phyloP scores from a whole-genome alignment of 2,888 invertebrate species.

The Andrena hattorfiana region DNA sequence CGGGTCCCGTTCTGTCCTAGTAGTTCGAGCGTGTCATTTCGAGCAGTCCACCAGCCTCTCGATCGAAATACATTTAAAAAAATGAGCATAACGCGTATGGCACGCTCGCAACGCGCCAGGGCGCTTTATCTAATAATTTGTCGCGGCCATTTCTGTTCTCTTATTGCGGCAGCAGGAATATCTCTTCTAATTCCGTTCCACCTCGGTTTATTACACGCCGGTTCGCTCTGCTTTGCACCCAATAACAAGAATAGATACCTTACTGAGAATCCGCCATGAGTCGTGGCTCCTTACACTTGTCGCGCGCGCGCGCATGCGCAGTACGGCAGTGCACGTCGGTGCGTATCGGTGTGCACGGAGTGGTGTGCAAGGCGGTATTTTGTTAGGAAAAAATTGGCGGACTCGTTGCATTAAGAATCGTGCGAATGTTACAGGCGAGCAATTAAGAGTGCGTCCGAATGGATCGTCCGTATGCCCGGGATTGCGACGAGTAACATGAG shows the following conservation, averaged over 20 bases:
- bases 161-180: slow-evolving; percentile 53
- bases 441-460: slow-evolving; percentile 40
- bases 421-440: slow-evolving; percentile 49
- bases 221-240: slow-evolving; percentile 20
- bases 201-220: slow-evolving; percentile 41
- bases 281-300: slow-evolving; percentile 47
- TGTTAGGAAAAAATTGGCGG: slow-evolving; percentile 65
- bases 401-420: slow-evolving; percentile 67
- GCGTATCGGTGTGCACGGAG: slow-evolving; percentile 64
- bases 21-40: slow-evolving; percentile 23
- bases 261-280: slow-evolving; percentile 64
- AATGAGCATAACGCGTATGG: slow-evolving; percentile 9
- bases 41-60: slow-evolving; percentile 17
- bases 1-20: not conserved
- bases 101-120: not conserved
- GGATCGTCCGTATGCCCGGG: slow-evolving; percentile 30
- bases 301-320: slow-evolving; percentile 58
- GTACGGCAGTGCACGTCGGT: slow-evolving; percentile 60
- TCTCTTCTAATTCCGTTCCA: slow-evolving; percentile 52
- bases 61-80: slow-evolving; percentile 31
- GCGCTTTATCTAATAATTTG: slow-evolving; percentile 49
- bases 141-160: slow-evolving; percentile 17
- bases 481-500: slow-evolving; percentile 48
- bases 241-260: slow-evolving; percentile 56
- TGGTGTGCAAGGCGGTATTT: slow-evolving; percentile 68